Base-by-base conservation (phyloP, 2,888 invertebrate genomes). In the Ectemnius lituratus region DNA sequence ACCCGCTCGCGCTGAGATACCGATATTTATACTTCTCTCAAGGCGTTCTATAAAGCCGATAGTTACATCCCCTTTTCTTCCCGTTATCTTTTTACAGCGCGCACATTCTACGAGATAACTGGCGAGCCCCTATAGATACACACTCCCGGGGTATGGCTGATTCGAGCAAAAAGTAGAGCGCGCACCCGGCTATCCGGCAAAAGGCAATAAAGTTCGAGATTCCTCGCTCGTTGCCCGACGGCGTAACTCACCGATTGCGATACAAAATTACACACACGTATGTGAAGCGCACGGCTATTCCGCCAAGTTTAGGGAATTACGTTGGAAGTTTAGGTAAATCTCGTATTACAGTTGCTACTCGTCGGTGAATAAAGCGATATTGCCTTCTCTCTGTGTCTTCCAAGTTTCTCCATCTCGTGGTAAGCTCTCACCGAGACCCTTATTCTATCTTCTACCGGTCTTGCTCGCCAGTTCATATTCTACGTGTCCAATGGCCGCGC, bases 391-490 rank as follows among this genome's bases (percentile, higher is more conserved):
- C 66, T 65, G 57, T 57, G 37, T 61, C 47, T 63, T 70, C 58
- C n/a, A 76, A 76, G 70, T 69, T 77, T 71, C 71, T 45, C 62
- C 77, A 45, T 62, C 73, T 45, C 61, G 60, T 45, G 70, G 81
- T 74, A 47, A 60, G 37, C 62, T 67, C 74, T 79, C 67, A 56
- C 66, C 59, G 62, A 64, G 64, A 73, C 28, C 46, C 71, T 74
- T 80, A 74, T 80, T 80, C 37, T 37, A 8, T 11, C 37, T 11
- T 37, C 37, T 37, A 11, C 5, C 16, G 52, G 52, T 52, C 16
- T 52, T 16, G 52, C 52, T 16, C 8, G n/a, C 64, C 66, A 63
- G 67, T 61, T 70, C 62, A 70, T 70, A 73, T 74, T 37, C 65
- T 23, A 47, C 49, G 27, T 70, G 70, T 67, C 72, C 74, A 72